Evolutionary conservation across 2,888 invertebrate species (phyloP), one percentile per base, ranked within the genome.

Genomic region (Pegoplata infirma): DNA sequence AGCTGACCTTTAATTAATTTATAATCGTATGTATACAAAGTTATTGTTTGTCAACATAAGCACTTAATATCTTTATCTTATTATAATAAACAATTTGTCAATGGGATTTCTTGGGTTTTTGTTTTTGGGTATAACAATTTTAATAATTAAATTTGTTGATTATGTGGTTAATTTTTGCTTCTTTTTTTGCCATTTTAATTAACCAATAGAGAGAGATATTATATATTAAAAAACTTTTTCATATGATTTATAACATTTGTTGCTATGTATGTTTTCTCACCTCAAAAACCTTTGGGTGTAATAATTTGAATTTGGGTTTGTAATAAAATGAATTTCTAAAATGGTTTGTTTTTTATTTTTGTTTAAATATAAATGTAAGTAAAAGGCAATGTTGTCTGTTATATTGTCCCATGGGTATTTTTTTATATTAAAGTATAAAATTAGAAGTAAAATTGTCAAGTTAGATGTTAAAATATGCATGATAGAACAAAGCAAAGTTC

Each of bases 1-100:
- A n/a, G n/a, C n/a, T n/a, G n/a, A n/a, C n/a, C n/a, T n/a, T n/a
- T n/a, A n/a, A n/a, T n/a, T n/a, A n/a, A n/a, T n/a, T n/a, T 49
- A 19, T 28, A 25, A 2, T 25, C 46, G 14, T 23, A 59, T 46
- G 58, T 23, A 40, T 40, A 28, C 12, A 44, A 10, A 25, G 28
- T 67, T 23, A 51, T 68, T 56, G 47, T 49, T 56, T 59, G 69
- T 59, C 25, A 51, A 51, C 25, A 59, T 44, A 69, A 69, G 19
- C 58, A 58, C 58, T 68, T 68, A 58, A 68, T 17, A 49, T 47
- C 49, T 49, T 58, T 36, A 58, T 68, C 49, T 56, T 4, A 49
- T 58, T 68, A 67, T 21, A 51, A 56, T 32, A 21, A 28, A 44
- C 21, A 49, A 21, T 47, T 55, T 55, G 55, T 67, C 46, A 21